Evolutionary conservation across 2,113 vertebrate species (phyloP).

Genomic region (Narcine bancroftii): DNA sequence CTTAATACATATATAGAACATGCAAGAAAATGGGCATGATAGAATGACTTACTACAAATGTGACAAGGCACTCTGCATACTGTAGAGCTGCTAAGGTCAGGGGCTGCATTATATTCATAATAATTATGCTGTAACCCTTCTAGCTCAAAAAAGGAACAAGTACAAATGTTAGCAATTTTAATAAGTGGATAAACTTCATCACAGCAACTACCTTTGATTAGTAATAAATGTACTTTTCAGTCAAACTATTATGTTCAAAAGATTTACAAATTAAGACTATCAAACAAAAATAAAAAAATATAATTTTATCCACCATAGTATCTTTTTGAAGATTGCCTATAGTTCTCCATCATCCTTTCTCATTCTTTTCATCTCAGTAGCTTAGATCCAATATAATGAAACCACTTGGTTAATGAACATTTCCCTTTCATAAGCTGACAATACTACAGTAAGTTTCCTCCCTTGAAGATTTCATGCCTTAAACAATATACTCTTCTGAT

Average conservation of each 20-base stretch:
- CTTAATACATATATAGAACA: not conserved
- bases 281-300: not conserved
- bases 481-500: not conserved
- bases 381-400: not conserved
- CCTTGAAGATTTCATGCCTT: not conserved
- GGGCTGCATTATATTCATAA: slow-evolving; percentile 54
- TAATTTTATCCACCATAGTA: no score
- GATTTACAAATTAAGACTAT: not conserved
- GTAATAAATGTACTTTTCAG: not conserved
- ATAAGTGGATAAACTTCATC: not conserved
- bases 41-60: slow-evolving; percentile 67
- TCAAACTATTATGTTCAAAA: not conserved
- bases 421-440: not conserved
- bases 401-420: not conserved
- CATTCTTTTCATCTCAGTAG: not conserved
- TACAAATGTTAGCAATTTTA: slow-evolving; percentile 41
- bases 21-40: slow-evolving; percentile 41
- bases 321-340: not conserved
- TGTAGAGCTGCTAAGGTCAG: slow-evolving; percentile 52
- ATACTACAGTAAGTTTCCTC: not conserved
- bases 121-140: slow-evolving; percentile 54
- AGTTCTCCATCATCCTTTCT: not conserved
- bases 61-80: slow-evolving; percentile 63
- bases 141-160: slow-evolving; percentile 51
- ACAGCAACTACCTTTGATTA: not conserved